Evolutionary conservation across 1,140 invertebrate species (phyloP).

Genomic region (Trichomalopsis sarcophagae): DNA sequence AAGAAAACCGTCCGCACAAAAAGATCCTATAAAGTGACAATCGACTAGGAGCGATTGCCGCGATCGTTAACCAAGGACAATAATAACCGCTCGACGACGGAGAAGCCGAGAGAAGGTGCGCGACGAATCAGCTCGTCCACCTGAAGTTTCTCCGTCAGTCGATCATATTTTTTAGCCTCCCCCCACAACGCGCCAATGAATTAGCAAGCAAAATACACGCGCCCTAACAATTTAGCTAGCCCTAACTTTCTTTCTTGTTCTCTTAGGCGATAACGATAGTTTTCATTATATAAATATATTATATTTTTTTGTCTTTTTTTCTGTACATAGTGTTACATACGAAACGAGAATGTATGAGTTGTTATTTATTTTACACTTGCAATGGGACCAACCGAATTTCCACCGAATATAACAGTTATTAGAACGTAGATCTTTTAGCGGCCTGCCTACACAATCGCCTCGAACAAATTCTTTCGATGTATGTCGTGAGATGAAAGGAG

Average conservation of each 20-base stretch:
- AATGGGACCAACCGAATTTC: conserved; percentile 74
- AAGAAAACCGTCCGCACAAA: conserved; percentile 33
- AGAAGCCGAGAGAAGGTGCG: background rate
- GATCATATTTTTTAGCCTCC: conserved; percentile 2
- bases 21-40: conserved; percentile 34
- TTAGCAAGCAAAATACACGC: conserved; percentile 11
- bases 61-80: conserved; percentile 44
- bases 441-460: conserved; percentile 70
- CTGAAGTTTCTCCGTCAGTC: conserved; percentile 6
- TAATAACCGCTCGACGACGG: conserved; percentile 35
- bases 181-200: background rate
- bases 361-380: conserved; percentile 69
- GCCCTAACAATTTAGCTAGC: conserved; percentile 14
- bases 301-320: conserved; percentile 47
- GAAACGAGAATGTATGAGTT: conserved; percentile 59
- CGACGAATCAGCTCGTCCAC: background rate
- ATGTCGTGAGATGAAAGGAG: background rate
- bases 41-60: conserved; percentile 27
- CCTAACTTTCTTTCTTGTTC: conserved; percentile 13
- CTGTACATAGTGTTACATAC: conserved; percentile 73
- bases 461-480: conserved; percentile 58
- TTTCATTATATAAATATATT: conserved; percentile 39
- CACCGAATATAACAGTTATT: conserved; percentile 74
- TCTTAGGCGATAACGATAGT: conserved; percentile 47
- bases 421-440: conserved; percentile 68